Evolutionary conservation across 2,113 vertebrate species (phyloP).

Genomic region (Morone chrysops): DNA sequence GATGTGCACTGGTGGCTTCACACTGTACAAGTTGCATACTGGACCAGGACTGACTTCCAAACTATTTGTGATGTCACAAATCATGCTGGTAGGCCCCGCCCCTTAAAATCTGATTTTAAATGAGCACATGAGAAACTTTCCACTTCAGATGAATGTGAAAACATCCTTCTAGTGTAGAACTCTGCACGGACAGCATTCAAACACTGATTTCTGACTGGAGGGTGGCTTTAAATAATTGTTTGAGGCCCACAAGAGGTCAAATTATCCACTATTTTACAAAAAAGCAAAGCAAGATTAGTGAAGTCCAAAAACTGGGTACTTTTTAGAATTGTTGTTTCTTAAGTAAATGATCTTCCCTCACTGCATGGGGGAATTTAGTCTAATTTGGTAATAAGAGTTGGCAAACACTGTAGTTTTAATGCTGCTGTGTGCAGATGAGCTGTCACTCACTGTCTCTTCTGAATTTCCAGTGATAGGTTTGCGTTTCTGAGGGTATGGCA

Average conservation of each 20-base stretch:
- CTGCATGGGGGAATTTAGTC: not conserved
- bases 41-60: too few species aligned
- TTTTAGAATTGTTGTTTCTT: not conserved
- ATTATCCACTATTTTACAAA: not conserved
- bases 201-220: too few species aligned
- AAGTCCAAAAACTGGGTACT: not conserved
- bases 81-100: too few species aligned
- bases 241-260: not conserved
- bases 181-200: too few species aligned
- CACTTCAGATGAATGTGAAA: too few species aligned
- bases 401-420: not conserved
- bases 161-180: not conserved
- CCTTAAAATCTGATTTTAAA: too few species aligned
- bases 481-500: not conserved
- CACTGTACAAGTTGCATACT: too few species aligned
- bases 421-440: not conserved
- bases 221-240: not conserved
- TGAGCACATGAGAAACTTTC: too few species aligned
- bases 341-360: not conserved
- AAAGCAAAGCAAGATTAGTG: not conserved
- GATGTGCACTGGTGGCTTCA: too few species aligned
- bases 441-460: not conserved
- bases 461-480: not conserved
- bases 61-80: too few species aligned
- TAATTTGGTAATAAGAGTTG: not conserved